Base-by-base conservation (phyloP, 2,113 vertebrate species). In the Capreolus pygargus region DNA sequence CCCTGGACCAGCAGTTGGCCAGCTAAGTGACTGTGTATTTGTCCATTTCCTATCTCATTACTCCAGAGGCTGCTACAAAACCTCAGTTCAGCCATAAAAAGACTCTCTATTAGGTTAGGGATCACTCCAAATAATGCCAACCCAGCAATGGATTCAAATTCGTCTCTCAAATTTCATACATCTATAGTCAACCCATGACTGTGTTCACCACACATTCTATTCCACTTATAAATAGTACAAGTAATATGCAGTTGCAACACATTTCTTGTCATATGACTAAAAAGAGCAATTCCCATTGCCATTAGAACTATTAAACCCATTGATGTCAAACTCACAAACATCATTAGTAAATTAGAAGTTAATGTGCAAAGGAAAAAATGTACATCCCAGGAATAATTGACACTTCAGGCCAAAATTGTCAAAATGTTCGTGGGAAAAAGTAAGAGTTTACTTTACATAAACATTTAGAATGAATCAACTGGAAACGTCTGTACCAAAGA, bases 21-120 rank as follows among this genome's bases (percentile, higher is more conserved):
- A 47, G 27, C 10, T 60, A 21, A 8, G 10, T 13, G 9, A 50
- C 33, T 27, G 9, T 6, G 5, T 6, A 1, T 4, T 50, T 2
- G 8, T 28, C 19, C 45, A 2, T 70, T 64, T 85, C 14, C 54
- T 11, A 54, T 85, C 45, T 83, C 14, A 27, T 76, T 86, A 47
- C 13, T 21, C 45, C 28, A 19, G 45, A 1, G 14, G 6, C 13
- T 33, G 47, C 78, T 76, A 55, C 15, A 64, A 58, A 85, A n/a
- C 14, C 55, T 67, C n/a, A 70, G 12, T 28, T 81, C 14, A 36
- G 25, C 21, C 58, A 43, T 61, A 47, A 45, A 13, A 90, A 61
- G 15, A 58, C 39, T 5, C 19, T 92, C 27, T 89, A 25, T 23
- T 52, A 52, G 33, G 2, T 45, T 16, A 67, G 1, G 8, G 14